Evolutionary conservation across 2,888 invertebrate species (phyloP), one percentile per base, ranked within the genome.

Genomic region (Hirudinaria manillensis): DNA sequence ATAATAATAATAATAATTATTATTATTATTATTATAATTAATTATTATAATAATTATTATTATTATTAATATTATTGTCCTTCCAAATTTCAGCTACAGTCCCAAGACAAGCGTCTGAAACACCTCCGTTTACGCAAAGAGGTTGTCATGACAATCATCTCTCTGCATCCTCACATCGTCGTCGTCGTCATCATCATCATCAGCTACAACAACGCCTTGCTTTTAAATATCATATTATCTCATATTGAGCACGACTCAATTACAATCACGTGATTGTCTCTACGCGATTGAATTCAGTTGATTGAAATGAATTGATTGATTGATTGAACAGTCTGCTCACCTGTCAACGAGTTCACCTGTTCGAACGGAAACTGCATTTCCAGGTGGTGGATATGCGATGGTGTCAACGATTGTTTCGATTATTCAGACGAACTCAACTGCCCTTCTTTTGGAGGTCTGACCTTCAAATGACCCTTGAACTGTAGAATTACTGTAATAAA

Each of bases 301-400:
- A 38, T 6, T 38, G 38, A 38, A 38, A 38, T 38, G 4, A 38
- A 6, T 6, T 45, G 10, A 45, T n/a, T 7, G 45, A 6, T 45
- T 45, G 45, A 1, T 45, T 45, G 45, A 45, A 45, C 45, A 61
- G 61, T n/a, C 2, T 61, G 61, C 61, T 61, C 29, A 29, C 24
- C 24, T 29, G 24, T 27, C n/a, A 24, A 27, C 61, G 61, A 67
- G 72, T 72, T 72, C n/a, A 24, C 32, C n/a, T 76, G 73, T 68
- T 10, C 65, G 4, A 66, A 55, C 65, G 61, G 61, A 29, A 55
- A 53, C 32, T 75, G 75, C 51, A 65, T 75, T 29, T 65, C 71
- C 29, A 36, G 45, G n/a, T 6, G 29, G 34, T 71, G 71, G 34
- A 51, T 67, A n/a, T 76, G 76, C 67, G 76, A 70, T 27, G 36